Conservation (phyloP, 2,888 invertebrate genomes). For the Lycophotia porphyrea region DNA sequence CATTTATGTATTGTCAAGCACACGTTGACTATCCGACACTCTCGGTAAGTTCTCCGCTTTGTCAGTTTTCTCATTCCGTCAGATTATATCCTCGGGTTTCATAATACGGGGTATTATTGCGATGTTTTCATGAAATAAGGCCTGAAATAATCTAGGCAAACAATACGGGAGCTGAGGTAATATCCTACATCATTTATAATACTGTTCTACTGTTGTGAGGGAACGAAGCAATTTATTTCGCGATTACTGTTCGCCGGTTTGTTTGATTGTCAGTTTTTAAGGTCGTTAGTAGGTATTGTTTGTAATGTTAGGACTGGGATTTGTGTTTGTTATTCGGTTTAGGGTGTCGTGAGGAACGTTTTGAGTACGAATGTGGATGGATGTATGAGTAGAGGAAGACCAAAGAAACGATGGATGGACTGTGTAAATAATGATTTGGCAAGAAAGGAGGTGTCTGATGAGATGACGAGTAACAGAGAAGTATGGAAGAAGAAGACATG, state of each 20-base stretch:
- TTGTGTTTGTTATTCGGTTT: background rate
- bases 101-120: conserved; percentile 63
- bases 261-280: conserved; percentile 56
- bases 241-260: conserved; percentile 49
- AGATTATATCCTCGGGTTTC: conserved; percentile 60
- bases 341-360: too few relatives aligned
- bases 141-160: conserved; percentile 64
- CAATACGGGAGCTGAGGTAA: conserved; percentile 64
- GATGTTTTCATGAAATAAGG: conserved; percentile 61
- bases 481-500: too few relatives aligned
- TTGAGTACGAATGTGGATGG: too few relatives aligned
- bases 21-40: conserved; percentile 50
- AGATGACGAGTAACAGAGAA: too few relatives aligned
- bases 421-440: too few relatives aligned
- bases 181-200: conserved; percentile 73
- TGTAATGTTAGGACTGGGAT: background rate
- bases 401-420: too few relatives aligned
- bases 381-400: too few relatives aligned
- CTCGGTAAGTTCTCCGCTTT: conserved; percentile 45
- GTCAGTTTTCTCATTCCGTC: conserved; percentile 64
- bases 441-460: too few relatives aligned
- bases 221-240: conserved; percentile 52
- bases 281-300: conserved; percentile 8
- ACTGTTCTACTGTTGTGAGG: conserved; percentile 52
- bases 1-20: conserved; percentile 57